Percentiles rank a stretch among this genome's conserved stretches.
These are phyloP conservation scores for Bufo gargarizans DNA, from an alignment of 2,113 vertebrate genomes.

Conservation along the genomic window DNA sequence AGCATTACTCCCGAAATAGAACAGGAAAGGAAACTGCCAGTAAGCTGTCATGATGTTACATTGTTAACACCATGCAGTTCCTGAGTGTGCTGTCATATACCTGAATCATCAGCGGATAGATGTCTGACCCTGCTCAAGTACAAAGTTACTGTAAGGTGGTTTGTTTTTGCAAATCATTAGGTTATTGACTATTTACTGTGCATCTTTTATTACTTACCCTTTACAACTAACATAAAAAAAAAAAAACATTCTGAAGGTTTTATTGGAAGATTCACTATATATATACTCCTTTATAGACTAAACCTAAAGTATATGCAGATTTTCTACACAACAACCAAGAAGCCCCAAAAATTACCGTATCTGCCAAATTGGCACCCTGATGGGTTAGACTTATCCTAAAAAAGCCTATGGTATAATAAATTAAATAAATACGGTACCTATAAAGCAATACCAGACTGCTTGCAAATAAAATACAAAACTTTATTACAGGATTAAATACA, in stretches of 20 bases:
- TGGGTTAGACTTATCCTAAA: too few relatives aligned
- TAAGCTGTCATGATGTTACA: slow-evolving; percentile 20
- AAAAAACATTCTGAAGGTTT: not conserved
- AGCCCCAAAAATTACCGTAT: too few relatives aligned
- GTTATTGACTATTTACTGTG: not conserved
- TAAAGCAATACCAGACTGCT: too few relatives aligned
- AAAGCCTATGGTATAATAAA: too few relatives aligned
- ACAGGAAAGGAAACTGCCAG: slow-evolving; percentile 11
- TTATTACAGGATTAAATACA: too few relatives aligned
- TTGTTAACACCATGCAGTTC: slow-evolving; percentile 29
- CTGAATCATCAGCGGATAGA: slow-evolving; percentile 32
- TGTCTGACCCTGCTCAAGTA: slow-evolving; percentile 25
- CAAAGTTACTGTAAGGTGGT: slow-evolving; percentile 10
- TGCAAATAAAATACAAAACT: too few relatives aligned
- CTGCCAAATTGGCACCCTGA: too few relatives aligned
- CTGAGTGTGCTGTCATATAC: slow-evolving; percentile 34
- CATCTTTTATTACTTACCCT: not conserved
- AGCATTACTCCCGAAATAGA: slow-evolving; percentile 29
- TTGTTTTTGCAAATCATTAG: slow-evolving; percentile 5
- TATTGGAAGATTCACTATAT: not conserved
- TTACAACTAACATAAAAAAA: not conserved
- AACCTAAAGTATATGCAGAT: not conserved
- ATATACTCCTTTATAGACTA: not conserved
- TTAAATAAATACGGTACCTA: too few relatives aligned
- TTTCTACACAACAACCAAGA: too few relatives aligned